phyloP scores from a whole-genome alignment of 2,797 vertebrate species.

The Chloroceryle amazona region DNA sequence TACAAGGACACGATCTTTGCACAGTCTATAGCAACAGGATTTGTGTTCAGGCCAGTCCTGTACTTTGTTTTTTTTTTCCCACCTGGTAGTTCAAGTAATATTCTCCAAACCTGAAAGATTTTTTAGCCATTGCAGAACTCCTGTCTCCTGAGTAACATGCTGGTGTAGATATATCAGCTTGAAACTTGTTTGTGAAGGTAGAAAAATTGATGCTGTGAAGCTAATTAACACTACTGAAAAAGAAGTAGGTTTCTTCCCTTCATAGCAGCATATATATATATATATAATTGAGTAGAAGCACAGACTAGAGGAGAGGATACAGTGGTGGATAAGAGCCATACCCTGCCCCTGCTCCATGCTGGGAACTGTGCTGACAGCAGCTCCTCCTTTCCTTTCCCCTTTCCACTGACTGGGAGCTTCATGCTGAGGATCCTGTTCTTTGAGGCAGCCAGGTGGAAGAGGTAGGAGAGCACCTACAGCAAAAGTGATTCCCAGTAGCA shows the following conservation, averaged over 20 bases:
- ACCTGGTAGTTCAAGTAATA: neutral
- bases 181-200: neutral
- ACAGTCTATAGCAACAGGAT: neutral
- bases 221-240: neutral
- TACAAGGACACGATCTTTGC: neutral
- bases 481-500: neutral
- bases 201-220: neutral
- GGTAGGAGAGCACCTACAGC: neutral
- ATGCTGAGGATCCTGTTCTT: neutral
- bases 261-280: neutral
- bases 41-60: neutral
- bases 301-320: neutral
- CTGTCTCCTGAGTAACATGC: neutral
- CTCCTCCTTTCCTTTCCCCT: neutral
- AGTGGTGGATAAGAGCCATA: neutral
- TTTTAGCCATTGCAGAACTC: neutral
- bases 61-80: neutral
- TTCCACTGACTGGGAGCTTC: neutral
- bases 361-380: neutral
- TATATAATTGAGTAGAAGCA: neutral
- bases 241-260: neutral
- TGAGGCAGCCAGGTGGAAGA: neutral
- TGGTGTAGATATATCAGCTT: neutral
- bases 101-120: neutral
- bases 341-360: neutral